Conservation (phyloP, 2,113 vertebrate species). For the Aegypius monachus region DNA sequence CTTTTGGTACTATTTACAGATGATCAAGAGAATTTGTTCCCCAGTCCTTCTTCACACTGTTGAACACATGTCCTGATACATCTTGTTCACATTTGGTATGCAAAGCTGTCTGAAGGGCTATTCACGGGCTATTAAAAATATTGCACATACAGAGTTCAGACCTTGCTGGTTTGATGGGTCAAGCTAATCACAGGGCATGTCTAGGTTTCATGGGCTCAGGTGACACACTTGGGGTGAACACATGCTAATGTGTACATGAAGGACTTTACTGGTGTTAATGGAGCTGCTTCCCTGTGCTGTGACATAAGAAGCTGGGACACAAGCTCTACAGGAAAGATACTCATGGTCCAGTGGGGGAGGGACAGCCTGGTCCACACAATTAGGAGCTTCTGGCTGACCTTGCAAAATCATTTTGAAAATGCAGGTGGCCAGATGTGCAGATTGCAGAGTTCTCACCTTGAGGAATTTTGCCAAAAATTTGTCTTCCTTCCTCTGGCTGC, state of each 20-base stretch:
- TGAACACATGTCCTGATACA: neutral
- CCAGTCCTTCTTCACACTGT: neutral
- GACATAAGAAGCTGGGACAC: neutral
- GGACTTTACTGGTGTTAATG: neutral
- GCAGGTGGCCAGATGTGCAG: neutral
- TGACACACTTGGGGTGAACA: neutral
- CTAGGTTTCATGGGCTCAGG: neutral
- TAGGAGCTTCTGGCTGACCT: neutral
- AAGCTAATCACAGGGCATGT: neutral
- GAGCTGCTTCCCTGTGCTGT: neutral
- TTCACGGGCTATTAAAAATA: fast-evolving
- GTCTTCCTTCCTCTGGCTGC: neutral
- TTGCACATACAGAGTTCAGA: neutral
- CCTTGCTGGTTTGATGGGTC: neutral
- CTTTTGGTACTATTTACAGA: neutral
- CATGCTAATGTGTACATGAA: neutral
- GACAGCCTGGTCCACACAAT: neutral
- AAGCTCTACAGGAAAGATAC: neutral
- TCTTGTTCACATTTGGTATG: neutral
- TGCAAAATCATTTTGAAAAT: neutral
- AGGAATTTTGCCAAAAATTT: neutral
- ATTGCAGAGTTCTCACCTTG: neutral
- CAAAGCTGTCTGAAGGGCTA: neutral
- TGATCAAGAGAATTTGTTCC: neutral
- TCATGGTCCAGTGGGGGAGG: neutral